phyloP scores from a whole-genome alignment of 2,113 vertebrate species.

The Coptodon bakossiorum region DNA sequence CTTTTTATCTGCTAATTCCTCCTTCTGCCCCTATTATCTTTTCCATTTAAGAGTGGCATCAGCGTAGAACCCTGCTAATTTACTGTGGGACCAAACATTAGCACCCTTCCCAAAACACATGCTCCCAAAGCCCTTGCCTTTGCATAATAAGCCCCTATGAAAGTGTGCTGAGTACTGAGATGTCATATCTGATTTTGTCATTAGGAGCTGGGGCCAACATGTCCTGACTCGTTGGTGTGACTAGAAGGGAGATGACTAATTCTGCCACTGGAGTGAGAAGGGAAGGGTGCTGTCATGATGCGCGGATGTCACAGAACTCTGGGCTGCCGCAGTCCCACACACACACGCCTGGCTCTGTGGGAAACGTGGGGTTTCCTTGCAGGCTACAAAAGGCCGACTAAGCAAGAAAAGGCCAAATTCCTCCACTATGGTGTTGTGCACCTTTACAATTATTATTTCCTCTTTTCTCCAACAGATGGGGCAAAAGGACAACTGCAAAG shows the following conservation, averaged over 20 bases:
- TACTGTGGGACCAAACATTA: not conserved
- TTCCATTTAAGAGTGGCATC: not conserved
- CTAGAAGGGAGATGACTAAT: conserved; percentile 62
- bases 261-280: conserved; percentile 36
- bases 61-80: not conserved
- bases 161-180: conserved; percentile 54
- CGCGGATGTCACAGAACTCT: conserved; percentile 31
- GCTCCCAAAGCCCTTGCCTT: conserved; percentile 7
- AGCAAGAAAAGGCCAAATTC: conserved; percentile 17
- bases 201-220: conserved; percentile 39
- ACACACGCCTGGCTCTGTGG: conserved; percentile 5
- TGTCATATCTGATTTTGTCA: conserved; percentile 64
- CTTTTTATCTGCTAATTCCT: not conserved
- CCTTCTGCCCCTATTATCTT: not conserved
- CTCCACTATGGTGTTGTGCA: not conserved
- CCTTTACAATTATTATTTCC: conserved; percentile 21
- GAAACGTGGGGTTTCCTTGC: conserved; percentile 24
- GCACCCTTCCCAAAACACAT: conserved; percentile 19
- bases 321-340: not conserved
- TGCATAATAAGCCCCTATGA: conserved; percentile 40
- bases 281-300: conserved; percentile 35
- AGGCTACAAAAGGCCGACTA: not conserved
- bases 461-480: conserved; percentile 68
- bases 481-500: conserved; percentile 57
- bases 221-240: conserved; percentile 60